Evolutionary conservation across 2,113 vertebrate genomes (phyloP).

Genomic region (Manacus vitellinus): DNA sequence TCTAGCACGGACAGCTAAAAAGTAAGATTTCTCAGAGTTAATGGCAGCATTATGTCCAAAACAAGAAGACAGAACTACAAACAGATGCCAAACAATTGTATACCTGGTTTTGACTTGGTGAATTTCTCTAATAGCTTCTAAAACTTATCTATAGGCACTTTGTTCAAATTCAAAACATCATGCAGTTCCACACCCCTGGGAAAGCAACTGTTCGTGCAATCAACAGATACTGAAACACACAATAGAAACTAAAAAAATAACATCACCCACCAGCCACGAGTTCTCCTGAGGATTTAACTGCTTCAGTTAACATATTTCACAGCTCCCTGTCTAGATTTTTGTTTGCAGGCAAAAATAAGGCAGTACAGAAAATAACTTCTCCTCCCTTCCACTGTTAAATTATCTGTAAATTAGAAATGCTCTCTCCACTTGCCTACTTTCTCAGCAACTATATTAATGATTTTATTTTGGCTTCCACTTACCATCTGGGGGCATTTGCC

Average conservation of each 20-base stretch:
- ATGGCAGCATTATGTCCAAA: background rate
- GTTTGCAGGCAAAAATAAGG: background rate
- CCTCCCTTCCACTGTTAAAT: background rate
- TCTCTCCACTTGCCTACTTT: background rate
- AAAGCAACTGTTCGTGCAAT: background rate
- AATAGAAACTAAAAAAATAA: rapidly evolving
- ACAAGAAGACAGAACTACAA: background rate
- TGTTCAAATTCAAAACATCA: background rate
- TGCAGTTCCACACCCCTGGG: background rate
- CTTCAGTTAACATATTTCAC: background rate
- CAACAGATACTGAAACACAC: background rate
- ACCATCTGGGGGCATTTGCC: background rate
- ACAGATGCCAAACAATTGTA: background rate
- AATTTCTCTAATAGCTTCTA: background rate
- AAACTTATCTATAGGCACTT: background rate
- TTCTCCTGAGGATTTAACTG: background rate
- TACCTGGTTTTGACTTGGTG: background rate
- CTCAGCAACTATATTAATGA: background rate
- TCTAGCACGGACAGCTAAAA: background rate
- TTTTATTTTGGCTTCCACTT: background rate
- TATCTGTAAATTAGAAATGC: background rate
- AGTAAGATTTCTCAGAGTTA: background rate
- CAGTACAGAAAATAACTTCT: background rate
- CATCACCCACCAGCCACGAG: background rate
- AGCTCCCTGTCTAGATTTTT: background rate